Evolutionary conservation across 1,140 invertebrate species (phyloP).

Genomic region (Drosophila subpulchrella): DNA sequence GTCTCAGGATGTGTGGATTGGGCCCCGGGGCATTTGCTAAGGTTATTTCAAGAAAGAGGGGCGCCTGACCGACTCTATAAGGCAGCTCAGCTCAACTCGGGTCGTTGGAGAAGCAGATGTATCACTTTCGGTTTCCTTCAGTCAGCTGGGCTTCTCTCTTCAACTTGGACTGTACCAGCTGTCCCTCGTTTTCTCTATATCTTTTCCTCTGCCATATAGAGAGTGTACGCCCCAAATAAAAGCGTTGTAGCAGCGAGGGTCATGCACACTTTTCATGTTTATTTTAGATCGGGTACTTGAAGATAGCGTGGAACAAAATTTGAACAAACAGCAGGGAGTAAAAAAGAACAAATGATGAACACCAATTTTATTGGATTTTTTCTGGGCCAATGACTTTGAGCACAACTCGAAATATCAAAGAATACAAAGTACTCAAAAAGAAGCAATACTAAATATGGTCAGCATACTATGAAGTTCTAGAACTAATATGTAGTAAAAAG

Average conservation of each 20-base stretch:
- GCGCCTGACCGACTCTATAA: slow-evolving; percentile 44
- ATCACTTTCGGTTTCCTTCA: slow-evolving; percentile 71
- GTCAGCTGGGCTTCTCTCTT: slow-evolving; percentile 50
- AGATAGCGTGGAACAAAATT: slow-evolving; percentile 40
- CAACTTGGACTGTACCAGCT: slow-evolving; percentile 5
- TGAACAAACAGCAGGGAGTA: slow-evolving; percentile 21
- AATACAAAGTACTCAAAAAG: neutral
- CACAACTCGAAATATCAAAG: neutral
- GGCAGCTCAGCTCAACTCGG: neutral
- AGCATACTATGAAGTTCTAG: neutral
- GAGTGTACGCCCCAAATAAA: slow-evolving; percentile 60
- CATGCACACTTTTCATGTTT: slow-evolving; percentile 41
- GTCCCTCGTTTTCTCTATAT: slow-evolving; percentile 13
- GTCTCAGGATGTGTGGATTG: slow-evolving; percentile 52
- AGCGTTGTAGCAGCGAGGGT: slow-evolving; percentile 41
- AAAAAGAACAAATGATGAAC: neutral
- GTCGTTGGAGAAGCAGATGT: slow-evolving; percentile 62
- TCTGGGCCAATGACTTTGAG: slow-evolving; percentile 17
- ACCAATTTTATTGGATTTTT: slow-evolving; percentile 17
- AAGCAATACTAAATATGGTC: no score
- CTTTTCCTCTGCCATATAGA: slow-evolving; percentile 9
- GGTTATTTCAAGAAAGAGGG: slow-evolving; percentile 22
- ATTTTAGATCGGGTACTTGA: slow-evolving; percentile 54
- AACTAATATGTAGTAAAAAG: no score
- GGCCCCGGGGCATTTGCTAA: slow-evolving; percentile 35